A percentile compares a stretch with the other conserved stretches of the same genome.
Conservation (phyloP, 1,140 invertebrate species). For the Delia radicum region DNA sequence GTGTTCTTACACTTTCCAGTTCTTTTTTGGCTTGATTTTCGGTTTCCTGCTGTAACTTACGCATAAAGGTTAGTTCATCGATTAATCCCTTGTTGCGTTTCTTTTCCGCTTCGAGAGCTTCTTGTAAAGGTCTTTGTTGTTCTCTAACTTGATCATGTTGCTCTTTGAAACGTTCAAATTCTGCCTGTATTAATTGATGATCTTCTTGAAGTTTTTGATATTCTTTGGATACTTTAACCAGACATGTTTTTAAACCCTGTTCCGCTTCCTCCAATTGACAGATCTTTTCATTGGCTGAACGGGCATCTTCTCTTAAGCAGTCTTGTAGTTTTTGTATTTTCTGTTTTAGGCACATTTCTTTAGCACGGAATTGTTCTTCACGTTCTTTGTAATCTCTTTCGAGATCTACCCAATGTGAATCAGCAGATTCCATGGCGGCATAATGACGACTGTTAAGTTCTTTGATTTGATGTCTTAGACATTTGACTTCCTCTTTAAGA, state of each 20-base stretch:
- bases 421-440: constrained; percentile 72
- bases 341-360: constrained; percentile 45
- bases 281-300: constrained; percentile 50
- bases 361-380: constrained; percentile 58
- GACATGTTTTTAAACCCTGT: constrained; percentile 55
- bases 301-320: constrained; percentile 46
- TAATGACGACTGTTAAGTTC: constrained; percentile 70
- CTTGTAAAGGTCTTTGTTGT: constrained; percentile 36
- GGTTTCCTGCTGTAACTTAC: constrained; percentile 56
- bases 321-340: constrained; percentile 51
- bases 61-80: constrained; percentile 44
- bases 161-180: constrained; percentile 53
- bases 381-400: constrained; percentile 66
- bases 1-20: constrained; percentile 57
- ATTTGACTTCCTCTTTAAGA: constrained; percentile 52
- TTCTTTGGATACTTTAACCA: constrained; percentile 60
- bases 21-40: constrained; percentile 57
- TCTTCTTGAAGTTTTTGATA: constrained; percentile 55
- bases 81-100: constrained; percentile 38
- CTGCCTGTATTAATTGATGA: constrained; percentile 55
- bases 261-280: constrained; percentile 61
- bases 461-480: constrained; percentile 57
- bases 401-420: constrained; percentile 71
- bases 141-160: constrained; percentile 36
- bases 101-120: constrained; percentile 45